Conservation (phyloP, 2,888 invertebrate genomes). For the Electrophaes corylata region DNA sequence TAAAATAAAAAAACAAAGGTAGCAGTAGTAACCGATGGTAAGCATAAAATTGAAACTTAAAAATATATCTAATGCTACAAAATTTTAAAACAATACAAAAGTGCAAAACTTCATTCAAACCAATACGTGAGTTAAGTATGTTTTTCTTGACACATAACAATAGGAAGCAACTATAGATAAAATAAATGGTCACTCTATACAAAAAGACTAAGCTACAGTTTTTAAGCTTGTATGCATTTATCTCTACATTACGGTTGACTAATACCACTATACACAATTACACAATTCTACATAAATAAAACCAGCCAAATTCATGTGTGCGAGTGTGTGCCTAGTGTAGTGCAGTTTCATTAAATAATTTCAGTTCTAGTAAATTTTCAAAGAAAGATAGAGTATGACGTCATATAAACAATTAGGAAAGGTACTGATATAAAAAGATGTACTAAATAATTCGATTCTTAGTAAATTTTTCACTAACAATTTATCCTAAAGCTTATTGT, state of each 20-base stretch:
- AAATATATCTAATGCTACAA: slow-evolving; percentile 6
- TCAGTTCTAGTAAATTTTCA: no score
- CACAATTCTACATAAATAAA: slow-evolving; percentile 19
- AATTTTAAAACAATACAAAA: slow-evolving; percentile 9
- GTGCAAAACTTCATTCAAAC: slow-evolving; percentile 30
- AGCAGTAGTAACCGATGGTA: slow-evolving; percentile 16
- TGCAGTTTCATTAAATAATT: no score
- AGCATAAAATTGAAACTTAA: slow-evolving; percentile 16
- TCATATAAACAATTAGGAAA: no score
- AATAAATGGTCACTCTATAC: neutral
- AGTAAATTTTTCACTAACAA: no score
- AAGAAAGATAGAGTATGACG: no score
- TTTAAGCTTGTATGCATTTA: slow-evolving; percentile 34
- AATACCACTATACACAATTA: slow-evolving; percentile 33
- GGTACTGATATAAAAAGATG: no score
- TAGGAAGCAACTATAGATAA: neutral
- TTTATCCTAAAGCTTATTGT: no score
- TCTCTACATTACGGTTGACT: slow-evolving; percentile 37
- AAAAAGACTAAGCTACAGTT: neutral
- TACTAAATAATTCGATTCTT: no score
- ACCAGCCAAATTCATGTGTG: slow-evolving; percentile 15
- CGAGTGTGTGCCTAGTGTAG: no score
- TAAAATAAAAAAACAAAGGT: neutral
- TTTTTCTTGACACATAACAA: no score
- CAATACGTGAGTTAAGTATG: slow-evolving; percentile 10